phyloP scores from a whole-genome alignment of 2,797 vertebrate genomes.

The Tauraco hartlaubi region DNA sequence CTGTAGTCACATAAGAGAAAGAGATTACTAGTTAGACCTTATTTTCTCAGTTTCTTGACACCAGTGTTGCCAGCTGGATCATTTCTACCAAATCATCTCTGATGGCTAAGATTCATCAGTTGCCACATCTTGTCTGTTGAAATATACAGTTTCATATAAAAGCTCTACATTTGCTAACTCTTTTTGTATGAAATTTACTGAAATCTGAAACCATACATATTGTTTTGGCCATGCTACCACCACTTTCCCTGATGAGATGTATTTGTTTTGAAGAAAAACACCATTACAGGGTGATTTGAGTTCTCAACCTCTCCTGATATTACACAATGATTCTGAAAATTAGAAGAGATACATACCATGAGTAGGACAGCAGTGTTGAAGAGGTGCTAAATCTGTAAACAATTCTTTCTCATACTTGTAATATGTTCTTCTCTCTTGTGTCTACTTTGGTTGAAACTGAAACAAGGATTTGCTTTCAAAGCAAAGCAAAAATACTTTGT shows the following conservation, averaged over 20 bases:
- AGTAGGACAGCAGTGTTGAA: not conserved
- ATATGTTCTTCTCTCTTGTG: not conserved
- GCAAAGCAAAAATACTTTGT: not conserved
- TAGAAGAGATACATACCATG: not conserved
- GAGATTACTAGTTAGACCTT: not conserved
- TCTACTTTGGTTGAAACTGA: not conserved
- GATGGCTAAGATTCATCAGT: not conserved
- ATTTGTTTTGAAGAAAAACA: slow-evolving; percentile 8
- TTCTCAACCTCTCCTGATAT: not conserved
- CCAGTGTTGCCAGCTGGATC: not conserved
- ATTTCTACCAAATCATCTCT: not conserved
- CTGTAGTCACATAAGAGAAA: not conserved
- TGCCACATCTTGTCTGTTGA: not conserved
- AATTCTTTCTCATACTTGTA: not conserved
- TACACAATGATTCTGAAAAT: not conserved
- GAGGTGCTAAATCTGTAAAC: not conserved
- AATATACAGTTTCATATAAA: not conserved
- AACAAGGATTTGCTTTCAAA: not conserved
- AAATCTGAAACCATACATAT: not conserved
- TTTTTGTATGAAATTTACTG: not conserved
- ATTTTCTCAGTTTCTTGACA: not conserved
- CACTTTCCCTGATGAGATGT: not conserved
- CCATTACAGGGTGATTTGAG: not conserved
- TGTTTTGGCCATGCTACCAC: not conserved
- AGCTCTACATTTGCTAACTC: not conserved